Base-by-base conservation (phyloP, 2,797 vertebrate genomes). In the Selene dorsalis region DNA sequence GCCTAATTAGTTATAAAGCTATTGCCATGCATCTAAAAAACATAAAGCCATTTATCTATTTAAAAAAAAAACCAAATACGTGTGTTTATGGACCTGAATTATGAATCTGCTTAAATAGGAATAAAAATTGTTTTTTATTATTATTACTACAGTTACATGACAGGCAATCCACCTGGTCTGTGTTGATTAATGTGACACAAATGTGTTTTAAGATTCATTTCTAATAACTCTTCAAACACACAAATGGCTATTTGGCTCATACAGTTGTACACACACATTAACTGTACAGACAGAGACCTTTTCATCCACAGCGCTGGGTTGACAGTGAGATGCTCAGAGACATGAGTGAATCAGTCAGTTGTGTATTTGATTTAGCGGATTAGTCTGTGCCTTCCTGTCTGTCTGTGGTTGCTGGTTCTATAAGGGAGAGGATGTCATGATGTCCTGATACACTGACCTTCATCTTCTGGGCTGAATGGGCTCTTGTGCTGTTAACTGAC, bases 381-480 rank as follows among this genome's bases (percentile, higher is more conserved):
- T 64, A 80, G 39, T 81, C 68, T 77, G 79, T 70, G 84, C 53
- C 78, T 78, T 87, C 70, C 82, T 74, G 83, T 86, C 68, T 50
- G 71, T 83, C 68, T 69, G 53, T 39, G 47, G 62, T 26, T 75
- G 70, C 39, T 59, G 63, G 53, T 61, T 72, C 75, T 80, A 58
- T 73, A 69, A 68, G 55, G 55, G 55, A 72, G 73, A 81, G 77
- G 81, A 86, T 79, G 77, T 87, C 83, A 79, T 69, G 83, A 85
- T 88, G 86, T 87, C 79, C 86, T 84, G 71, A 55, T 39, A 60
- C 63, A 11, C 66, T 89, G 89, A 90, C 89, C 89, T 90, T 93
- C 84, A 90, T 89, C 84, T 83, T 79, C 64, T 39, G 60, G 50
- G 56, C 82, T 91, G 84, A 90, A 81, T 81, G 75, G 73, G 74